Evolutionary conservation across 2,888 invertebrate species (phyloP).

Genomic region (Zygogramma bicolorata): DNA sequence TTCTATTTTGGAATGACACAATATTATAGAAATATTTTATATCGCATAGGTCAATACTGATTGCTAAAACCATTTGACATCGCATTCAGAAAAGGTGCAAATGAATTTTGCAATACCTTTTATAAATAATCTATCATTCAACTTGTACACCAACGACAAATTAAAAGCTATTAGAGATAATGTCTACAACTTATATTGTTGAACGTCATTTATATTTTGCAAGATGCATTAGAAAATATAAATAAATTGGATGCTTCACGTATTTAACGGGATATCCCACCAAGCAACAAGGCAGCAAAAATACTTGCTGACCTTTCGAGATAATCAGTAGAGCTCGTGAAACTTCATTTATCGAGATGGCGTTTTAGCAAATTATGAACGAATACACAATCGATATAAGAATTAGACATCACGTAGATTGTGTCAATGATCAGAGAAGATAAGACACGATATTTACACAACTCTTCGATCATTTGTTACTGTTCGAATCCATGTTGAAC

Average conservation of each 20-base stretch:
- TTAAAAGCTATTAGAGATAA: not conserved
- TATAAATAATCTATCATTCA: constrained; percentile 12
- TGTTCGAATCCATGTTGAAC: not conserved
- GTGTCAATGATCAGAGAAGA: not conserved
- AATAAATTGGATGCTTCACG: constrained; percentile 11
- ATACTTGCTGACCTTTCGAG: constrained; percentile 38
- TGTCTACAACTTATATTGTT: constrained; percentile 14
- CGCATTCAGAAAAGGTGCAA: constrained; percentile 11
- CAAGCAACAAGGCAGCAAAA: not conserved
- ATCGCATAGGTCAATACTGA: not conserved
- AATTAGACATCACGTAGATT: not conserved
- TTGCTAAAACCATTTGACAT: constrained; percentile 5
- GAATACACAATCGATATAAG: not conserved
- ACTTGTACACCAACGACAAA: constrained; percentile 3
- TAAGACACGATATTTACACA: not conserved
- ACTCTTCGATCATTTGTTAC: not conserved
- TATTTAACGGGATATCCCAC: not conserved
- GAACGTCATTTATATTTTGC: constrained; percentile 21
- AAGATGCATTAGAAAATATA: constrained; percentile 20
- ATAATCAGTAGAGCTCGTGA: constrained; percentile 36
- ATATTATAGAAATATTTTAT: not conserved
- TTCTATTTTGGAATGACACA: not conserved
- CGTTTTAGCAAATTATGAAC: not conserved
- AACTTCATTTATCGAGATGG: constrained; percentile 42
- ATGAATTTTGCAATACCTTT: constrained; percentile 2